Evolutionary conservation across 2,888 invertebrate species (phyloP).

Genomic region (Orthonychiurus folsomi): DNA sequence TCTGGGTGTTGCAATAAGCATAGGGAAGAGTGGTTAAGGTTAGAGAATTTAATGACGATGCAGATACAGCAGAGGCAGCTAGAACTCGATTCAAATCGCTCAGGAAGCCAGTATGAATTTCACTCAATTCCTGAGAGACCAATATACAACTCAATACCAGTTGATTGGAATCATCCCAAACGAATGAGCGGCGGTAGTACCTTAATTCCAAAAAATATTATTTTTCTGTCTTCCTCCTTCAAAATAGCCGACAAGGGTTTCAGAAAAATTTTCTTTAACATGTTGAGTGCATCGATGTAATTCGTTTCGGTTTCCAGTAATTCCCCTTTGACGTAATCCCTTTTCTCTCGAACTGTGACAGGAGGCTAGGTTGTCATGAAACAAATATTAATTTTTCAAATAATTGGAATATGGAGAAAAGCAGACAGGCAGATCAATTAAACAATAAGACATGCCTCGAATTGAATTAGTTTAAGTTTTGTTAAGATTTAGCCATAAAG

Average conservation of each 20-base stretch:
- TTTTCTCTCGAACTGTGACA: conserved; percentile 55
- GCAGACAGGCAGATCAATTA: background rate
- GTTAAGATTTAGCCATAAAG: too few relatives aligned
- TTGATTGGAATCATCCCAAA: background rate
- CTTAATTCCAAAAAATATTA: conserved; percentile 83
- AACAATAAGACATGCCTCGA: background rate
- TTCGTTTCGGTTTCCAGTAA: conserved; percentile 94
- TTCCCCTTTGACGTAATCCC: conserved; percentile 87
- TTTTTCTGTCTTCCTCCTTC: conserved; percentile 62
- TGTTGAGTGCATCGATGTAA: conserved; percentile 85
- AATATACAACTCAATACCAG: too few relatives aligned
- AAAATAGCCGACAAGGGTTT: conserved; percentile 63
- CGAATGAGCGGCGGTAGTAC: conserved; percentile 46
- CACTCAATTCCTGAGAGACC: conserved; percentile 51
- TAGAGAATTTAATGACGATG: conserved; percentile 16
- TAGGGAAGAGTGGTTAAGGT: conserved; percentile 47
- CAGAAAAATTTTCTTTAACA: conserved; percentile 70
- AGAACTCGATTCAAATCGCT: conserved; percentile 65
- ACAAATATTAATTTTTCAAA: background rate
- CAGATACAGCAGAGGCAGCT: conserved; percentile 16
- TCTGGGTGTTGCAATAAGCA: conserved; percentile 45
- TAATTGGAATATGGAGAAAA: background rate
- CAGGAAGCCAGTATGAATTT: conserved; percentile 76
- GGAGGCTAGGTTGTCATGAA: conserved; percentile 24
- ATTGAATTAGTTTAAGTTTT: too few relatives aligned